Conservation (phyloP, 2,113 vertebrate species). For the Sphaerodactylus townsendi region DNA sequence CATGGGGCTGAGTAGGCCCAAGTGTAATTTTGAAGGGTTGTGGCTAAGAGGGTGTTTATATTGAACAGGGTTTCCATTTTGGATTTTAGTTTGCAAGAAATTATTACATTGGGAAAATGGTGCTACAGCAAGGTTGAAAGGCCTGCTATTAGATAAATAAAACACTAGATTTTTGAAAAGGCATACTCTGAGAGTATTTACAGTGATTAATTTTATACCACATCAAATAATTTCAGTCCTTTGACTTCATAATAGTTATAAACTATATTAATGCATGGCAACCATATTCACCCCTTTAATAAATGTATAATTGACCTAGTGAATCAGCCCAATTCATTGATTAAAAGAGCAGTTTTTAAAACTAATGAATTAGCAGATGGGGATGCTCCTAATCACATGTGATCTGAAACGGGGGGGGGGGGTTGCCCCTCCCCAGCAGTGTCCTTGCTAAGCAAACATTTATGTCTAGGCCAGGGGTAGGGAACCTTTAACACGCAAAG, state of each 20-base stretch:
- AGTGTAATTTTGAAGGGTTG: constrained; percentile 32
- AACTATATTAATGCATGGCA: neutral
- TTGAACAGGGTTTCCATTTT: neutral
- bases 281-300: neutral
- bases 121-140: neutral
- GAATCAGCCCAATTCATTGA: neutral
- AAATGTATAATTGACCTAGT: neutral
- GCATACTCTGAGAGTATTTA: neutral
- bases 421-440: neutral
- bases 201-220: neutral
- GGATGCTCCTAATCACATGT: too few species aligned
- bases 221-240: neutral
- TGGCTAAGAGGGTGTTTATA: neutral
- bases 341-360: neutral
- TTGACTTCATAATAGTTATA: too few species aligned
- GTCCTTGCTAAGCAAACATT: neutral
- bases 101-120: neutral
- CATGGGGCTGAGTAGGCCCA: constrained; percentile 21
- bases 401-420: too few species aligned
- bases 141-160: neutral
- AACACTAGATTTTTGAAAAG: too few species aligned
- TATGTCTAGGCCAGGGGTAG: too few species aligned
- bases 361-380: neutral
- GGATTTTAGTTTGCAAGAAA: neutral
- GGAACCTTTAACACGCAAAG: too few species aligned